Base-by-base conservation (phyloP, 2,888 invertebrate species). In the Tetragnatha montana region DNA sequence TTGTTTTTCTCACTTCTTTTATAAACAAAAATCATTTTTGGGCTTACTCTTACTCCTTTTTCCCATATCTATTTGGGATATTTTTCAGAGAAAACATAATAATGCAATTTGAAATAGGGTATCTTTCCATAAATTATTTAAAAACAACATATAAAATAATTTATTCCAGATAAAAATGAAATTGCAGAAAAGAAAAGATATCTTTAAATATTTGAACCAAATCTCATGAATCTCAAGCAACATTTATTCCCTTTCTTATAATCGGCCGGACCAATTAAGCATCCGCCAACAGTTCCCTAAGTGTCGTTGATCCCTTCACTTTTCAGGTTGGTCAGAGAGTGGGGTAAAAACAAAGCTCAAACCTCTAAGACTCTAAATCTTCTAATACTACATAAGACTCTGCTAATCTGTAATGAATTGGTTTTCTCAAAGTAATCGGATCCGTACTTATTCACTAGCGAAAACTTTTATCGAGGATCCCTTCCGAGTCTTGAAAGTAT, bases 361-460 rank as follows among this genome's bases (percentile, higher is more conserved):
- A 84, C 76, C 84, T 21, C 68, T 84, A 84, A 84, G 75, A 84
- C 84, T 69, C 84, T 84, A 84, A 84, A 73, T 76, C 84, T 76
- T 50, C 84, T 84, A 84, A 84, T 75, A 69, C 84, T 84, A 69
- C 50, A 70, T 84, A 84, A 84, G 84, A 84, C 84, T 73, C 60
- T 70, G 69, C 47, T 84, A 84, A 84, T 84, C 84, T 69, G 68
- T 76, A 84, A 84, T 84, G 84, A 84, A 84, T 84, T 84, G 84
- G 84, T 84, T 76, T 84, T 84, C 84, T 76, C 75, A 84, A 84
- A 82, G 76, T 19, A 76, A 84, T 76, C 68, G 76, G 50, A 83
- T 70, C 22, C 69, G 76, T 76, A 68, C n/a, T 71, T 71, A 76
- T 35, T 76, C n/a, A n/a, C n/a, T 49, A 14, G 49, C 12, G 47